Evolutionary conservation across 2,113 vertebrate genomes (phyloP).

Genomic region (Greenwoodochromis staneri): DNA sequence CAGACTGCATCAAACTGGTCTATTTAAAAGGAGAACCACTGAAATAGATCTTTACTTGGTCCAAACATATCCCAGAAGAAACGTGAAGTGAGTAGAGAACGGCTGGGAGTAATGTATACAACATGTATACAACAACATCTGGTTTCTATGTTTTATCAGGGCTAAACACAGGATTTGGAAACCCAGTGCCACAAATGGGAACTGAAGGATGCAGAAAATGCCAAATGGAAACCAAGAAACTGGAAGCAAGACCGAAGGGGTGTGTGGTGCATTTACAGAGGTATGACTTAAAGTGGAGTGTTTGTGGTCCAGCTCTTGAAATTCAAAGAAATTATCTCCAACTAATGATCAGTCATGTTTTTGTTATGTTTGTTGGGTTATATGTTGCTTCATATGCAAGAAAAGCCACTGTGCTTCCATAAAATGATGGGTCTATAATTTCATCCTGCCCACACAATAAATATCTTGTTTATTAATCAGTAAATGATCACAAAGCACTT

Average conservation of each 20-base stretch:
- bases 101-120: neutral
- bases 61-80: neutral
- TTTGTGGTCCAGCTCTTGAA: neutral
- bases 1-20: neutral
- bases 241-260: neutral
- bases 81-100: neutral
- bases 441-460: neutral
- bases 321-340: neutral
- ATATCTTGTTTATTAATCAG: neutral
- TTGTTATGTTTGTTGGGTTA: neutral
- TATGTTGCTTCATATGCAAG: neutral
- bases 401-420: neutral
- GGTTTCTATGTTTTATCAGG: neutral
- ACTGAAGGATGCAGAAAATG: neutral
- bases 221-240: neutral
- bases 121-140: neutral
- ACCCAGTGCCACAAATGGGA: neutral
- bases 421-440: neutral
- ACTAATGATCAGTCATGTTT: neutral
- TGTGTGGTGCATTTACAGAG: neutral
- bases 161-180: neutral
- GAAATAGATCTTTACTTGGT: neutral
- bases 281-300: neutral
- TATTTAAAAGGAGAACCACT: neutral
- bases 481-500: neutral